Evolutionary conservation across 2,888 invertebrate genomes (phyloP).

Genomic region (Spatulosminthurus flaviceps): DNA sequence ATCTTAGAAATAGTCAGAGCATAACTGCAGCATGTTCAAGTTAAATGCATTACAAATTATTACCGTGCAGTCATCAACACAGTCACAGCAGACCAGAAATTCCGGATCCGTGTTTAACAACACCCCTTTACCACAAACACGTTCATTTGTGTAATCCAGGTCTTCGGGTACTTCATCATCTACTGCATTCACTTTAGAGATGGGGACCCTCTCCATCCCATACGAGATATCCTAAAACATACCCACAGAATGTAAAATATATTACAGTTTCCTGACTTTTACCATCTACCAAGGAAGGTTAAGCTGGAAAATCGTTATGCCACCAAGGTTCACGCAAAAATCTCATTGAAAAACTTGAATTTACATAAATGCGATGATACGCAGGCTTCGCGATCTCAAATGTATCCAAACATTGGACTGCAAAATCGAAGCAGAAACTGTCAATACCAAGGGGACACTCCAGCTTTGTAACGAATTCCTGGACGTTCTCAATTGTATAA

Average conservation of each 20-base stretch:
- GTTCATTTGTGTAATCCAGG: slow-evolving; percentile 83
- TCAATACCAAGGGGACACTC: slow-evolving; percentile 84
- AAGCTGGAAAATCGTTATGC: too few species aligned
- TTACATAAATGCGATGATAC: slow-evolving; percentile 1
- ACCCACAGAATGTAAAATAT: too few species aligned
- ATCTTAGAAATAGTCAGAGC: not conserved
- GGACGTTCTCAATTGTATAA: slow-evolving; percentile 78
- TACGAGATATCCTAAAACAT: slow-evolving; percentile 75
- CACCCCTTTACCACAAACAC: slow-evolving; percentile 87
- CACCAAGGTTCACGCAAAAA: too few species aligned
- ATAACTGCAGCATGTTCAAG: not conserved
- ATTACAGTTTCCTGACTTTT: too few species aligned
- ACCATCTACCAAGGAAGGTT: too few species aligned
- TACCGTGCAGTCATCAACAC: slow-evolving; percentile 88
- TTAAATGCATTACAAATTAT: slow-evolving; percentile 46
- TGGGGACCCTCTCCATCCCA: slow-evolving; percentile 83
- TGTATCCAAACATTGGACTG: slow-evolving; percentile 83
- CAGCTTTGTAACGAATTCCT: slow-evolving; percentile 76
- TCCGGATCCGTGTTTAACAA: slow-evolving; percentile 82
- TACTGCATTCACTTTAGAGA: slow-evolving; percentile 89
- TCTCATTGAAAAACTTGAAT: too few species aligned
- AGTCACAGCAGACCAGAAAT: slow-evolving; percentile 91
- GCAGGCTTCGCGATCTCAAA: slow-evolving; percentile 69
- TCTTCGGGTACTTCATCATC: slow-evolving; percentile 83
- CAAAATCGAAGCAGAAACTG: slow-evolving; percentile 85